These are phyloP conservation scores for Tragelaphus eurycerus DNA, from an alignment of 2,797 vertebrate species.

Conservation along the genomic window DNA sequence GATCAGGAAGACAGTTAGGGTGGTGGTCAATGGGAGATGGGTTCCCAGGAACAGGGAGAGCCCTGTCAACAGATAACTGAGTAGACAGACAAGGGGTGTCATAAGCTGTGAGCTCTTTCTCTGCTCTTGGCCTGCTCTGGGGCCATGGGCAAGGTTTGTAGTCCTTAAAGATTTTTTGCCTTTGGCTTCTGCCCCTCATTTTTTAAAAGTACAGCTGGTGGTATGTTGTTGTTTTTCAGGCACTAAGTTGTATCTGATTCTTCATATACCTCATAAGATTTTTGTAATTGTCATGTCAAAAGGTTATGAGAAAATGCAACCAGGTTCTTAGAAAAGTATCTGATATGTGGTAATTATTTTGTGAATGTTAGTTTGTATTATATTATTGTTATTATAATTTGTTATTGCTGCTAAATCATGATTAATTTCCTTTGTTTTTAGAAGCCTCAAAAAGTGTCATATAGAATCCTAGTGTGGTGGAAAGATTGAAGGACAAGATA, in stretches of 20 bases:
- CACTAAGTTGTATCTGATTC: background rate
- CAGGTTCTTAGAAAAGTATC: background rate
- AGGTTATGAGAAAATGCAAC: background rate
- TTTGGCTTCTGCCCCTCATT: background rate
- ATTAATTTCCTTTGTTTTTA: background rate
- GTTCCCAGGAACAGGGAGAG: background rate
- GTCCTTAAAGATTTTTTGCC: background rate
- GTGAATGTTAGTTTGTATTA: background rate
- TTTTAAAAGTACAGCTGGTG: background rate
- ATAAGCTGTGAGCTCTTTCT: background rate
- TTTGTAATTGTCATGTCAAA: background rate
- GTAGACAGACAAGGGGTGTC: background rate
- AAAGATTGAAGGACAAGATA: background rate
- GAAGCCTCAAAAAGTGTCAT: background rate
- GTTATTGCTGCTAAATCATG: background rate
- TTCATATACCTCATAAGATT: background rate
- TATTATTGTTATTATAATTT: background rate
- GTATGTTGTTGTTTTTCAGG: background rate
- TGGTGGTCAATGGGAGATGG: background rate
- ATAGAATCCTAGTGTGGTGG: background rate
- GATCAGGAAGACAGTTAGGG: background rate
- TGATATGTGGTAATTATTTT: background rate
- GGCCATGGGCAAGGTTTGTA: background rate
- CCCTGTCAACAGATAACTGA: background rate
- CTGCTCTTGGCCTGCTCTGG: background rate